A percentile compares a stretch with the other conserved stretches of the same genome.
Conservation (phyloP, 2,797 vertebrate genomes). For the Oreochromis mossambicus region DNA sequence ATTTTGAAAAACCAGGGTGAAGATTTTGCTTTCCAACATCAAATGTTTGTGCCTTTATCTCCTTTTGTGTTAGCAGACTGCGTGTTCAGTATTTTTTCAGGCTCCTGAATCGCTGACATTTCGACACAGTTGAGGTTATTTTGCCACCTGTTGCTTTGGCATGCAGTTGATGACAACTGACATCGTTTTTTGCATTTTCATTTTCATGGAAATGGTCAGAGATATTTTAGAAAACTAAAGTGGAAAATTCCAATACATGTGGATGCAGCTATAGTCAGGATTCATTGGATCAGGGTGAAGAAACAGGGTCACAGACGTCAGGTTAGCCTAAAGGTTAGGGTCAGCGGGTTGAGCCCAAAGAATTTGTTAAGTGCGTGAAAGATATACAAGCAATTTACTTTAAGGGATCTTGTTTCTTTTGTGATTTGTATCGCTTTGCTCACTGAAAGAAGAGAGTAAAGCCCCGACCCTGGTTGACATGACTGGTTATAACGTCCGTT, state of each 20-base stretch:
- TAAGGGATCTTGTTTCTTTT: slow-evolving; percentile 16
- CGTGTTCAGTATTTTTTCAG: not conserved
- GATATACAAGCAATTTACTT: slow-evolving; percentile 27
- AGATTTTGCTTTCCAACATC: not conserved
- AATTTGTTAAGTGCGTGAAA: slow-evolving; percentile 45
- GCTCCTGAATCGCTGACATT: not conserved
- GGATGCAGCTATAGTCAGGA: not conserved
- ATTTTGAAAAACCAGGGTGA: not conserved
- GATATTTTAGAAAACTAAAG: not conserved
- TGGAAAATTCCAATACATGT: not conserved
- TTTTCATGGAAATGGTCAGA: not conserved
- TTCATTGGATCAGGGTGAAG: slow-evolving; percentile 30
- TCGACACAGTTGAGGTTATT: not conserved
- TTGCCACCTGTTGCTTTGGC: not conserved
- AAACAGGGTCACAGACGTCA: slow-evolving; percentile 25
- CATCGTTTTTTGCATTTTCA: not conserved
- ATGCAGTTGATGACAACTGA: not conserved
- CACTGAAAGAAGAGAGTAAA: not conserved
- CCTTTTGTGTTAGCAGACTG: not conserved
- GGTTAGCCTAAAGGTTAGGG: slow-evolving; percentile 16
- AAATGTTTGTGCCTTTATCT: not conserved
- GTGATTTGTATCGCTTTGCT: slow-evolving; percentile 26
- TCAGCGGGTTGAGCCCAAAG: slow-evolving; percentile 31
- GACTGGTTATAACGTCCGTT: not conserved
- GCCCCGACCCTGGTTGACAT: not conserved